Base-by-base conservation (phyloP, 2,113 vertebrate species). In the Corapipo altera region DNA sequence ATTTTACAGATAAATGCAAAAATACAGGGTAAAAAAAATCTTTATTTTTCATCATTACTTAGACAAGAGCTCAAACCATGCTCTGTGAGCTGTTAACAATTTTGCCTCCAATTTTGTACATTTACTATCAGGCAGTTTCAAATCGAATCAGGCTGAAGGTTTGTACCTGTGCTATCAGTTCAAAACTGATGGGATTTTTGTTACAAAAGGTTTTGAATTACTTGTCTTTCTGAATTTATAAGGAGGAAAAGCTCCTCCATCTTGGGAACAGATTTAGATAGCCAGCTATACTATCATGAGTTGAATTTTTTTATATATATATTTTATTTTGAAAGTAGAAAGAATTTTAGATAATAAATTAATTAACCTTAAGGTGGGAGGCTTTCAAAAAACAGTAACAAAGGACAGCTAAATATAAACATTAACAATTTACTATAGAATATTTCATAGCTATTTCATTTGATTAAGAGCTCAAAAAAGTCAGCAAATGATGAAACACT, bases 1-100 rank as follows among this genome's bases (percentile, higher is more conserved):
- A 79, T 93, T 95, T 96, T 88, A 88, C 20, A 85, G 85, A 71
- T 66, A 89, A 86, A 85, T 32, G 69, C 32, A 90, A 91, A 94
- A 93, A 48, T 35, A 77, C 33, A 72, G 41, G 48, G 43, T 93
- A 41, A 84, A 76, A 44, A 73, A n/a, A 4, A 55, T 30, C 12
- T 69, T n/a, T 59, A 64, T 82, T 96, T 96, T 94, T 75, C 91
- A 94, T 44, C 27, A 90, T 69, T 75, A 76, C 28, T 80, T n/a
- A 51, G 23, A 70, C 35, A 88, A 76, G 52, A 91, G 33, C 15
- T 77, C 39, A 88, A 94, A 52, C 11, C 62, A 69, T 39, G 9
- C 4, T 77, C 24, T 39, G 21, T 0, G 2, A 83, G 14, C 15
- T 78, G 86, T 92, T 80, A 81, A 91, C 48, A 75, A 51, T 79